Conservation (phyloP, 2,888 invertebrate genomes). For the Athalia cordata region DNA sequence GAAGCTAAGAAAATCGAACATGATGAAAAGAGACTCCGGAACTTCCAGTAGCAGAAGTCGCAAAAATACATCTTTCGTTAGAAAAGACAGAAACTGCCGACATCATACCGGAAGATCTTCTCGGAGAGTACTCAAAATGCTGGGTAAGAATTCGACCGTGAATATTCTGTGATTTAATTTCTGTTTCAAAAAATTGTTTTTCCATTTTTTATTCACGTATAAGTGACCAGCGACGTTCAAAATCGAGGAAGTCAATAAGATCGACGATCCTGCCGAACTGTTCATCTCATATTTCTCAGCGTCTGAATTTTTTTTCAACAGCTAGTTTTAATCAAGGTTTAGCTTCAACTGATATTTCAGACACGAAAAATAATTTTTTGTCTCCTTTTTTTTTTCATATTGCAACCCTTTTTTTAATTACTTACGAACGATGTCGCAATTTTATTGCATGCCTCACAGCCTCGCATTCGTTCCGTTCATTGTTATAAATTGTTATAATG, state of each 20-base stretch:
- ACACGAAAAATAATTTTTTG: too few species aligned
- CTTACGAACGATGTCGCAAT: too few species aligned
- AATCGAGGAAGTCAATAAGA: neutral
- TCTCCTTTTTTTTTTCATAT: too few species aligned
- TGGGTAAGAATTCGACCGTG: constrained; percentile 77
- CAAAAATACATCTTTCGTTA: constrained; percentile 42
- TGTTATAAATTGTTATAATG: too few species aligned
- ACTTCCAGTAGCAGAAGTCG: constrained; percentile 40
- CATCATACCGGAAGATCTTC: constrained; percentile 78
- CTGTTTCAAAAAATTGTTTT: neutral
- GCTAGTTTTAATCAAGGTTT: too few species aligned
- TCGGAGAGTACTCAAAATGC: constrained; percentile 83
- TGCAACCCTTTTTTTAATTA: too few species aligned
- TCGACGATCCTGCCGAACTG: neutral
- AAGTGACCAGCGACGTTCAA: neutral
- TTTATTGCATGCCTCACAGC: too few species aligned
- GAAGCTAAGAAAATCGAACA: constrained; percentile 74
- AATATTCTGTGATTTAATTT: constrained; percentile 51
- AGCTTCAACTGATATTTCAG: too few species aligned
- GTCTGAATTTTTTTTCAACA: too few species aligned
- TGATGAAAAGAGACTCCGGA: constrained; percentile 71
- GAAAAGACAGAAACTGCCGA: constrained; percentile 55
- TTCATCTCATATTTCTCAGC: too few species aligned
- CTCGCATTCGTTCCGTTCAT: too few species aligned
- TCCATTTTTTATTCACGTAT: too few species aligned